Conservation (phyloP, 2,797 vertebrate genomes). For the Geotria australis region DNA sequence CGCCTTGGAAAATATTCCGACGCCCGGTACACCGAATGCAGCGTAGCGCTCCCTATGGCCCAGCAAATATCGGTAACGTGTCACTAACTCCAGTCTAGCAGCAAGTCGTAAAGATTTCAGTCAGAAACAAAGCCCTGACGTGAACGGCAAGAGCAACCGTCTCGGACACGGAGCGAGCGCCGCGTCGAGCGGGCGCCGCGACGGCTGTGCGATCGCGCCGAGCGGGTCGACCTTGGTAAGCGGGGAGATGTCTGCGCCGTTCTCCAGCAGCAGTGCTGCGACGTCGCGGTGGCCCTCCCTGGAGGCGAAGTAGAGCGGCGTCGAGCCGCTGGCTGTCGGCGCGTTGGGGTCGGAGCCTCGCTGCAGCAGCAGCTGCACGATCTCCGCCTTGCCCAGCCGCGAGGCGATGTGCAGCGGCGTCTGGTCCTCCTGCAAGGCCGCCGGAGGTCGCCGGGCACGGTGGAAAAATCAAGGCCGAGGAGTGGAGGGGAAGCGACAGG, state of each 20-base stretch:
- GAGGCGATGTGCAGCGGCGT: slow-evolving; percentile 90
- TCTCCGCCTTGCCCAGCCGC: slow-evolving; percentile 83
- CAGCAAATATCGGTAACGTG: too few relatives aligned
- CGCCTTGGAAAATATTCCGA: too few relatives aligned
- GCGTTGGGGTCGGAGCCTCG: slow-evolving; percentile 95
- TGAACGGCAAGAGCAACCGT: too few relatives aligned
- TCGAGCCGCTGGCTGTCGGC: slow-evolving; percentile 70
- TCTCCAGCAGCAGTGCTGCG: slow-evolving; percentile 59
- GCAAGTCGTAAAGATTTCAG: too few relatives aligned
- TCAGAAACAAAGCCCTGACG: too few relatives aligned
- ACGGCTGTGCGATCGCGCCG: too few relatives aligned
- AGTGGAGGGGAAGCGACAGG: neutral
- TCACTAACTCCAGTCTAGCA: too few relatives aligned
- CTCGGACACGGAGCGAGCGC: too few relatives aligned
- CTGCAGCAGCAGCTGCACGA: slow-evolving; percentile 73
- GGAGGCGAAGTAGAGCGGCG: slow-evolving; percentile 71
- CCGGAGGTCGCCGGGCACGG: neutral
- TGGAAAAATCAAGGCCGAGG: too few relatives aligned
- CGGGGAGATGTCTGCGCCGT: slow-evolving; percentile 62
- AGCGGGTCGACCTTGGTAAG: slow-evolving; percentile 44
- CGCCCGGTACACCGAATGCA: too few relatives aligned
- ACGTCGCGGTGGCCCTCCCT: slow-evolving; percentile 80
- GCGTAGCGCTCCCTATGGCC: too few relatives aligned
- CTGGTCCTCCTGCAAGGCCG: slow-evolving; percentile 49
- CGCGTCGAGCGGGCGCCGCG: too few relatives aligned